Evolutionary conservation across 2,797 vertebrate species (phyloP).

Genomic region (Hylomyscus alleni): DNA sequence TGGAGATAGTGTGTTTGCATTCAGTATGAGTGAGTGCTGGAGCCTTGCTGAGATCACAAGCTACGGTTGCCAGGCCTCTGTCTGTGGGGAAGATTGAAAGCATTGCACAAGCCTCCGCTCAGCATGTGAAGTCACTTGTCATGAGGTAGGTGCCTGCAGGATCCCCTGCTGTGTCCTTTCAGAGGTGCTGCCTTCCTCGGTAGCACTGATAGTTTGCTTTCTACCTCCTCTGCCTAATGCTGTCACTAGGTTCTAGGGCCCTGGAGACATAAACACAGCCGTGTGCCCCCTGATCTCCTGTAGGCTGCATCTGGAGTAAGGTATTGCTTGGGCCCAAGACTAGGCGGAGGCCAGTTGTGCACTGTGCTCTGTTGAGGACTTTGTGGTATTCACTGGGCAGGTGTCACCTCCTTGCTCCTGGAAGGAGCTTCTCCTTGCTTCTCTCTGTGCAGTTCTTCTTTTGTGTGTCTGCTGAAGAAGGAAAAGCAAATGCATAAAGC

Average conservation of each 20-base stretch:
- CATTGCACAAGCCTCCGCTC: neutral
- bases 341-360: neutral
- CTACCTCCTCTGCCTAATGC: fast-evolving
- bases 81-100: neutral
- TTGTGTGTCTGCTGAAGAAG: neutral
- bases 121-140: neutral
- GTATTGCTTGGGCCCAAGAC: neutral
- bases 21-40: neutral
- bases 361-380: neutral
- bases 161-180: neutral
- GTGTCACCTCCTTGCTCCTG: neutral
- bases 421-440: too few species aligned
- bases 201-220: neutral
- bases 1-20: neutral
- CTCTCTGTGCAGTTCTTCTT: neutral
- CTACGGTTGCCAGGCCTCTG: neutral
- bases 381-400: neutral
- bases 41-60: neutral
- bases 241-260: neutral
- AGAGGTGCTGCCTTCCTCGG: too few species aligned
- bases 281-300: neutral
- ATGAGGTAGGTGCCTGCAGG: too few species aligned
- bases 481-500: neutral
- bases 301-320: neutral
- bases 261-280: neutral